phyloP scores from a whole-genome alignment of 2,797 vertebrate genomes.

The Anguilla pacifica region DNA sequence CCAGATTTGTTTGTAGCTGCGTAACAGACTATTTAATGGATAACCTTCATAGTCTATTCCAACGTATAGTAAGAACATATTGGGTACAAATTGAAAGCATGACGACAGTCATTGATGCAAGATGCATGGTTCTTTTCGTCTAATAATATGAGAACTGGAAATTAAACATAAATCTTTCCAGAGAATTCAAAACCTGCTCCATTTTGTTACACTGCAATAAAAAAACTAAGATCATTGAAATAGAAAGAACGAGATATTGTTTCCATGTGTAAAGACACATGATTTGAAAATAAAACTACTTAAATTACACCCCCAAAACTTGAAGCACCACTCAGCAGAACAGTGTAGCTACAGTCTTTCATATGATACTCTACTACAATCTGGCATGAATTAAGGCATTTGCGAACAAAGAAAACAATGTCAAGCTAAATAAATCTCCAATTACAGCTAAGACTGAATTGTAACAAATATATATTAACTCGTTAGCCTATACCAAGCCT shows the following conservation, averaged over 20 bases:
- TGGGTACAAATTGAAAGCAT: slow-evolving; percentile 4
- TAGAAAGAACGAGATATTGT: not conserved
- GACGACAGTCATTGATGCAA: not conserved
- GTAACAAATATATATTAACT: not conserved
- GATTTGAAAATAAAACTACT: not conserved
- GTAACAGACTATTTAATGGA: not conserved
- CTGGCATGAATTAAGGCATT: not conserved
- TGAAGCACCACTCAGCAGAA: not conserved
- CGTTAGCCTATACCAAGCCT: not conserved
- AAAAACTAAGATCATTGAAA: not conserved
- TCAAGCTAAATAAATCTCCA: not conserved
- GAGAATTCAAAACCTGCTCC: too few relatives aligned
- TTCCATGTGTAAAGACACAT: not conserved
- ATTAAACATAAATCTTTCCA: not conserved
- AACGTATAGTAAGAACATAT: not conserved
- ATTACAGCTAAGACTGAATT: not conserved
- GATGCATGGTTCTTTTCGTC: not conserved
- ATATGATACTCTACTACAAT: not conserved
- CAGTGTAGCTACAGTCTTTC: too few relatives aligned
- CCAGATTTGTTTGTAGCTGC: slow-evolving; percentile 10
- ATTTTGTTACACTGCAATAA: not conserved
- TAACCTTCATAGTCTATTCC: not conserved
- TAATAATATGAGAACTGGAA: not conserved
- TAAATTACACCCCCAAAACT: not conserved
- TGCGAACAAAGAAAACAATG: not conserved